Evolutionary conservation across 1,140 invertebrate genomes (phyloP), one percentile per base, ranked within the genome.

Genomic region (Philotrypesis tridentata): DNA sequence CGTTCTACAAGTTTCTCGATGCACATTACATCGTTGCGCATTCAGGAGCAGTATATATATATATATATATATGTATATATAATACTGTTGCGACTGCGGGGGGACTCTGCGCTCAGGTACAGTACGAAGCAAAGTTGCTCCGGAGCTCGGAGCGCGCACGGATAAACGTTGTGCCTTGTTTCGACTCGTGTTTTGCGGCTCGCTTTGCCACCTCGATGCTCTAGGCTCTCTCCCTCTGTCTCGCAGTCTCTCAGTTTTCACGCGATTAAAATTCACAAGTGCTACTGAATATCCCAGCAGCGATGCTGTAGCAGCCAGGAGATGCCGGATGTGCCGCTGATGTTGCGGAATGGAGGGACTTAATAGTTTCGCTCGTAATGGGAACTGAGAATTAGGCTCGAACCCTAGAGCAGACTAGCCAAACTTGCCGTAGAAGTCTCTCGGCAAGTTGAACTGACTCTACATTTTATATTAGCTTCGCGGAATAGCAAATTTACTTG

Each of bases 201-300:
- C 37, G 60, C 68, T 79, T 79, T 79, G 12, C 25, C 40, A 25
- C 27, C 40, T 29, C 29, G 23, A 37, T 40, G 11, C 43, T 77
- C 5, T 37, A 12, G 31, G 29, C 5, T 43, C n/a, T 0, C 63
- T 43, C 63, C 40, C 11, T 27, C 61, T 63, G 2, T 1, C n/a
- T 63, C n/a, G 5, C 25, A 2, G 4, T 31, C 63, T 67, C 29
- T 12, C 6, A 17, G 23, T n/a, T 2, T 27, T 67, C 68, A 9
- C 70, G 6, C 68, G 31, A 81, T 81, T 81, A 81, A 81, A 76
- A 76, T 81, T 68, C 23, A 17, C 31, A 55, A 55, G 4, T 61
- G 29, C 43, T 76, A 23, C 55, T 61, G 23, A 81, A 70, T 81
- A 61, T 75, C n/a, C 23, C 25, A 68, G 37, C 33, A 70, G 65